A percentile compares a stretch with the other conserved stretches of the same genome.
These are phyloP conservation scores for Hylia prasina DNA, from an alignment of 2,113 vertebrate species.

Conservation along the genomic window DNA sequence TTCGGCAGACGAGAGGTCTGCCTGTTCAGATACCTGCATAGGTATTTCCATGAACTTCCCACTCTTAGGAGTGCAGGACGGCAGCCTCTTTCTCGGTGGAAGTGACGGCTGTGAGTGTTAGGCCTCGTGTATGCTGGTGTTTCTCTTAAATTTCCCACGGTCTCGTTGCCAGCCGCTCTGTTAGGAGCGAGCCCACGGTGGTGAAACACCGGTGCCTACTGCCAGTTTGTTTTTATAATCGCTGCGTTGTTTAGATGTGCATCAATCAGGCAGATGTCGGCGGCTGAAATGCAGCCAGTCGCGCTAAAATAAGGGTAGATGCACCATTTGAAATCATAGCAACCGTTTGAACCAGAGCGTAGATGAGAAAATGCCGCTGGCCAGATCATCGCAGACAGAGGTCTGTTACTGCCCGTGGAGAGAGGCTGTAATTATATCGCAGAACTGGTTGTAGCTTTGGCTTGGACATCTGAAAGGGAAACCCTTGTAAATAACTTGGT, in stretches of 20 bases:
- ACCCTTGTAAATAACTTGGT: background rate
- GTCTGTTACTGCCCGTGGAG: background rate
- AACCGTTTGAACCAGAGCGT: background rate
- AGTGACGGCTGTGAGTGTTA: background rate
- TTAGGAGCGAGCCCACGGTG: background rate
- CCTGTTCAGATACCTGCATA: background rate
- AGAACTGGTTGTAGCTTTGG: background rate
- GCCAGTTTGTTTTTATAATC: background rate
- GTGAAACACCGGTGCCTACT: background rate
- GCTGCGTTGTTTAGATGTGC: background rate
- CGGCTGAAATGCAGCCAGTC: background rate
- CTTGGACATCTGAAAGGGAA: background rate
- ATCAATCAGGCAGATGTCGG: background rate
- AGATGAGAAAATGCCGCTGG: conserved; percentile 5
- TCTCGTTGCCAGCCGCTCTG: background rate
- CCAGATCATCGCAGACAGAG: background rate
- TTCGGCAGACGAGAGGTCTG: background rate
- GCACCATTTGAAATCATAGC: background rate
- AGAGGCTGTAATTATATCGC: background rate
- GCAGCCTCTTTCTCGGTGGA: background rate
- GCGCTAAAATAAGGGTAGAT: background rate
- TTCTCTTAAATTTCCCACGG: conserved; percentile 10
- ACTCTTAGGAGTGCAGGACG: background rate
- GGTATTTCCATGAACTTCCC: background rate
- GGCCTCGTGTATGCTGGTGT: background rate